Evolutionary conservation across 2,113 vertebrate genomes (phyloP), one percentile per base, ranked within the genome.

Genomic region (Actenoides lindsayi): DNA sequence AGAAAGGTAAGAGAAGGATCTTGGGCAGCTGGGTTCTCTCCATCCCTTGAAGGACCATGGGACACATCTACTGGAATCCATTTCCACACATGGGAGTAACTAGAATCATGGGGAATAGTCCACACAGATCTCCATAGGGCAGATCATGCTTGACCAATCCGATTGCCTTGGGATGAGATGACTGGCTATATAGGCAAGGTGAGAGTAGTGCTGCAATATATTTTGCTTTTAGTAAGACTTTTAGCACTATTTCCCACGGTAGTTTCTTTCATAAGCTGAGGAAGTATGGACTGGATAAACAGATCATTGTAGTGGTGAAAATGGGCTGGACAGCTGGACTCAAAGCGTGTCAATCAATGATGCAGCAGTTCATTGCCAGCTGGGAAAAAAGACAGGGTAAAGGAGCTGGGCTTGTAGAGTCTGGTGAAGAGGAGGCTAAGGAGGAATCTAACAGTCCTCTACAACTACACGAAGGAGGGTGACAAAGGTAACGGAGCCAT

Each of bases 311-410:
- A 10, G 10, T 73, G 81, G 33, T 84, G 31, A 21, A 81, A 83
- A 74, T 2, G 14, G 77, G 39, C 81, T 79, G 87, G 87, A 75
- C 84, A 97, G 95, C 73, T 91, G 95, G 84, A 89, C 82, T 51
- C 48, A 28, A 48, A 94, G 84, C 27, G 1, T 92, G 87, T 68
- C 70, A 94, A 94, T 91, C 16, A 1, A 84, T 81, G 80, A 93
- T 93, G 54, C 60, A 75, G 54, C 35, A 51, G 44, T 12, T 86
- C 54, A 5, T 5, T 48, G 35, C 50, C 83, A 96, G 60, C 64
- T 93, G 73, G 56, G 19, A 57, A 24, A 5, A 51, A 74, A 83
- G 39, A 50, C 5, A 37, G 41, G 41, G 21, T 54, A 30, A 68
- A 74, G 54, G 44, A 91, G 39, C 25, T 68, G 75, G 62, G 62